Evolutionary conservation across 2,113 vertebrate species (phyloP).

Genomic region (Narcine bancroftii): DNA sequence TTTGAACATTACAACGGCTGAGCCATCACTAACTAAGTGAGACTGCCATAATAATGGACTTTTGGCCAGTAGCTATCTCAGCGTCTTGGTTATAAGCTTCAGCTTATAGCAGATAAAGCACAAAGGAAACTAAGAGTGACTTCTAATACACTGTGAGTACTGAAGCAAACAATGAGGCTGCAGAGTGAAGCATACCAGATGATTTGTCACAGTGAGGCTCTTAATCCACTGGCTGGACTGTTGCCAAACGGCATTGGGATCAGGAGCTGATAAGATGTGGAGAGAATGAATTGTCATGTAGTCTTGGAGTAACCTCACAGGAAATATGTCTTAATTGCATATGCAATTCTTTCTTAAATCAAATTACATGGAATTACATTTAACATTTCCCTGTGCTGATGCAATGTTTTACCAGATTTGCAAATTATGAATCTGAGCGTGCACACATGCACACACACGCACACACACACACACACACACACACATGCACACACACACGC

Average conservation of each 20-base stretch:
- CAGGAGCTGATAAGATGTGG: background rate
- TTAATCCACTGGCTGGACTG: slow-evolving; percentile 24
- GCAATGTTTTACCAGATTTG: background rate
- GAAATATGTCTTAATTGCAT: slow-evolving; percentile 17
- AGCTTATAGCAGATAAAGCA: slow-evolving; percentile 29
- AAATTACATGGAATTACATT: slow-evolving; percentile 18
- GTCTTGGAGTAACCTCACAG: slow-evolving; percentile 15
- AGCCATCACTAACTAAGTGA: background rate
- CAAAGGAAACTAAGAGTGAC: slow-evolving; percentile 17
- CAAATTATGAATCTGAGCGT: background rate
- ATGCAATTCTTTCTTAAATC: background rate
- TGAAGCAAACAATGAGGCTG: slow-evolving; percentile 32
- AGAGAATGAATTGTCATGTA: slow-evolving; percentile 24
- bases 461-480: background rate
- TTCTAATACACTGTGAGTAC: slow-evolving; percentile 22
- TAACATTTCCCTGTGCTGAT: background rate
- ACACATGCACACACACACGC: no score
- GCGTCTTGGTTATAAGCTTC: background rate
- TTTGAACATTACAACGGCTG: background rate
- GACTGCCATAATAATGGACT: background rate
- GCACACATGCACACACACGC: background rate
- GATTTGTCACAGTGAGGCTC: slow-evolving; percentile 30
- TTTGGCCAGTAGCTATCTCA: background rate
- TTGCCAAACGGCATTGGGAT: slow-evolving; percentile 7
- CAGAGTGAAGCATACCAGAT: slow-evolving; percentile 10